Base-by-base conservation (phyloP, 2,797 vertebrate genomes). In the Anabacerthia variegaticeps region DNA sequence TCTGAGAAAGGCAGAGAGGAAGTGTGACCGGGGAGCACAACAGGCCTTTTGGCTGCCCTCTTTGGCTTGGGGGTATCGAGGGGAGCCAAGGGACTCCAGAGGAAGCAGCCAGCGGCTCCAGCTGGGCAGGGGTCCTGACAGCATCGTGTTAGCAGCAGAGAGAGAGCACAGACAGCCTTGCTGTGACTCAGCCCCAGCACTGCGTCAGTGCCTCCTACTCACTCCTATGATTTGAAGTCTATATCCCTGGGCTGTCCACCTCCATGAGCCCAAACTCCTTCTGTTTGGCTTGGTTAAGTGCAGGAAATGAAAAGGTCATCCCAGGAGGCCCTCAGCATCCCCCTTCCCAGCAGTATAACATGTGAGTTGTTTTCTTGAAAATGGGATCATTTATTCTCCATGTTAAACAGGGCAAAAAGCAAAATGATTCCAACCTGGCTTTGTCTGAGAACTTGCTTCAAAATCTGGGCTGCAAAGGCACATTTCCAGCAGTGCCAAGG, bases 11-110 rank as follows among this genome's bases (percentile, higher is more conserved):
- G 32, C 79, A 20, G 65, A 66, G 81, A 82, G 77, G 87, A 93
- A 94, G 23, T 7, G 52, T 79, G 81, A 91, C 48, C 1, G 0
- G 56, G 82, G 63, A 89, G 67, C 91, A 92, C 58, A 21, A 15
- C 1, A 3, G 75, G 49, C 39, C 68, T 67, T 72, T 93, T 97
- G 95, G 95, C 93, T 91, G 89, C 69, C 75, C 79, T 91, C 30
- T 68, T 72, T 93, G 87, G 49, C 89, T 71, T 23, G 28, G 22
- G 30, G 58, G 46, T 41, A 30, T 34, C 0, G 1, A 56, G 52
- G 76, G 68, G 61, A 92, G 88, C 89, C 81, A 37, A 51, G 88
- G 72, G 91, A 56, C 65, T 75, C 73, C 49, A 32, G 77, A 75
- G 93, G 80, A 75, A 94, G 39, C 39, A 55, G 59, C 1, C 5